Conservation (phyloP, 2,113 vertebrate species). For the Pitta sordida region DNA sequence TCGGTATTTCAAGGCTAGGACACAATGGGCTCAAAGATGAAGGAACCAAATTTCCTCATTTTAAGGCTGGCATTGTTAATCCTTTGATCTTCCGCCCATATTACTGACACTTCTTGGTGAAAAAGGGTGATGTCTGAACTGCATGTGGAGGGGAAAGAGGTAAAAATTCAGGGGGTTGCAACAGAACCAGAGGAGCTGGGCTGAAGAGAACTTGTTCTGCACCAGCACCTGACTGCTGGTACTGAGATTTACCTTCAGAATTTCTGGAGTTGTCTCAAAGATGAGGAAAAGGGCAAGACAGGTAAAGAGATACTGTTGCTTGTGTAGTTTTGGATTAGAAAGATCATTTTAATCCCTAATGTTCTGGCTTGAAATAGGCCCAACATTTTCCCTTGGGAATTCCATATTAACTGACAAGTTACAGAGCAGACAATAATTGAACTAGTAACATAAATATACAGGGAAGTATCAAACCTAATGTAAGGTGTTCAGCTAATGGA, state of each 20-base stretch:
- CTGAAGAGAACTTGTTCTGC: not conserved
- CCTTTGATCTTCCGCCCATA: not conserved
- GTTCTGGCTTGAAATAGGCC: not conserved
- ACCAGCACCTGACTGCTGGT: not conserved
- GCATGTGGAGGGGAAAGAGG: accelerated
- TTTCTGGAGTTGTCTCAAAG: not conserved
- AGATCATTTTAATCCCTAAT: conserved; percentile 8
- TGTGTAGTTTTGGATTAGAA: not conserved
- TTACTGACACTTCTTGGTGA: not conserved
- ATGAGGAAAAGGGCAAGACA: not conserved
- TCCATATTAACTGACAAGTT: not conserved
- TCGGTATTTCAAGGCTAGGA: not conserved
- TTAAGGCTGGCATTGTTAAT: not conserved
- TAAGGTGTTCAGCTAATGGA: not conserved
- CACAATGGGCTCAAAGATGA: not conserved
- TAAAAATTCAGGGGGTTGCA: not conserved
- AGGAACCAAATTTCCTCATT: not conserved
- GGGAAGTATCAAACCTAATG: not conserved
- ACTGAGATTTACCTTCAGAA: not conserved
- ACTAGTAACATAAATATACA: not conserved
- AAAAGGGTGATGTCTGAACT: not conserved
- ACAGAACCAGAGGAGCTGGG: not conserved
- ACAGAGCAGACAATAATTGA: not conserved
- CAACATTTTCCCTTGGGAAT: not conserved
- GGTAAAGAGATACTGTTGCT: not conserved